phyloP scores from a whole-genome alignment of 2,113 vertebrate genomes.

The Holacanthus passer region DNA sequence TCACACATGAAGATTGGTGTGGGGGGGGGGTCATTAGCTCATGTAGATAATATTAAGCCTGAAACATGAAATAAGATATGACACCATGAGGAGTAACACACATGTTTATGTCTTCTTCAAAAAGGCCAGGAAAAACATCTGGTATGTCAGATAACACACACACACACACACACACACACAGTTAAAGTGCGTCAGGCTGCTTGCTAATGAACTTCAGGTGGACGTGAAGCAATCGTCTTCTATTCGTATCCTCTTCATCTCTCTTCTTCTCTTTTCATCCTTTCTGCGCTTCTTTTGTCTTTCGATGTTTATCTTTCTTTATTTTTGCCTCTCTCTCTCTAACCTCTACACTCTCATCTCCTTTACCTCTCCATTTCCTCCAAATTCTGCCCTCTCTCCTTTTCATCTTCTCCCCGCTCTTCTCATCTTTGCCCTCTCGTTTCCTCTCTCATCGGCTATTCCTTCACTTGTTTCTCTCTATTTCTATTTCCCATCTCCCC shows the following conservation, averaged over 20 bases:
- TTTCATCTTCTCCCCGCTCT: conserved; percentile 47
- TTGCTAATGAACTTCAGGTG: conserved; percentile 23
- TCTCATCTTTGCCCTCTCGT: conserved; percentile 47
- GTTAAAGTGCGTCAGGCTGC: background rate
- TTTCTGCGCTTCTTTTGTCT: conserved; percentile 30
- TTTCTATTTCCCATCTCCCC: background rate
- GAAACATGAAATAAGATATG: background rate
- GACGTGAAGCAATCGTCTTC: conserved; percentile 5
- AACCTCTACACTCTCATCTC: conserved; percentile 37
- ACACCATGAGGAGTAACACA: background rate
- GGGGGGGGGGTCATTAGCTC: conserved; percentile 10
- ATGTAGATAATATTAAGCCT: background rate
- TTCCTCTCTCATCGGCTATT: conserved; percentile 29
- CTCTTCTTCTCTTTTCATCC: conserved; percentile 7
- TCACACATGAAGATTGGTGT: background rate
- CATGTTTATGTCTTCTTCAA: background rate
- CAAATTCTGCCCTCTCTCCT: conserved; percentile 23
- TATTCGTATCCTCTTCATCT: no score
- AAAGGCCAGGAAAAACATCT: background rate
- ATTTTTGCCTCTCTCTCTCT: conserved; percentile 29
- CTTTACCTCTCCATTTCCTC: conserved; percentile 36
- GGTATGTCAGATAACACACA: background rate
- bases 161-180: background rate
- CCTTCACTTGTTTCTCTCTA: conserved; percentile 35
- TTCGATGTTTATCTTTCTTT: conserved; percentile 50